Conservation (phyloP, 1,140 invertebrate genomes). For the Eubasilissa regina region DNA sequence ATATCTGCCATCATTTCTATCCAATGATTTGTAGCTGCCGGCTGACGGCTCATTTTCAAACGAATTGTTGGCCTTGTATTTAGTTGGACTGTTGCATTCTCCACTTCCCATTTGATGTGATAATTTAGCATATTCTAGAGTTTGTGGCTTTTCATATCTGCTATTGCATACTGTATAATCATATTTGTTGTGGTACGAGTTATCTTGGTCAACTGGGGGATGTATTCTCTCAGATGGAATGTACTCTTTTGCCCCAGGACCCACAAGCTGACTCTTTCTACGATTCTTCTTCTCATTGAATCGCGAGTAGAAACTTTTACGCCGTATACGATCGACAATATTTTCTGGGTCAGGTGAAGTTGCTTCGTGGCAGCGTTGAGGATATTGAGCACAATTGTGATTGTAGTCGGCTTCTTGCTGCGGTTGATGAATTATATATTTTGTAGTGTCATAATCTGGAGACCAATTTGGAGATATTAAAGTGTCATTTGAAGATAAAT, state of each 20-base stretch:
- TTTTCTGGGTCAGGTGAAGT: conserved; percentile 76
- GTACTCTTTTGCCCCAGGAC: conserved; percentile 71
- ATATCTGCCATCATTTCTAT: conserved; percentile 68
- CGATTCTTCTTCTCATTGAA: conserved; percentile 87
- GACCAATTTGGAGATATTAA: conserved; percentile 56
- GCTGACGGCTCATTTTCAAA: conserved; percentile 33
- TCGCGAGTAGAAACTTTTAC: conserved; percentile 90
- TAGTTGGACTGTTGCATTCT: conserved; percentile 46
- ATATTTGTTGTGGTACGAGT: conserved; percentile 62
- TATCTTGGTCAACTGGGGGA: conserved; percentile 62
- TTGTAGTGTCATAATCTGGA: conserved; percentile 56
- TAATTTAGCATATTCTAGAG: conserved; percentile 47
- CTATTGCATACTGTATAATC: conserved; percentile 67
- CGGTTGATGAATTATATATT: conserved; percentile 43
- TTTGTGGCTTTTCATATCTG: conserved; percentile 61
- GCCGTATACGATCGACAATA: conserved; percentile 86
- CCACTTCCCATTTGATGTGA: conserved; percentile 38
- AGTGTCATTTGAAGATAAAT: conserved; percentile 37
- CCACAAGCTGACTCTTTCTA: conserved; percentile 75
- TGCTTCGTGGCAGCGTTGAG: conserved; percentile 65
- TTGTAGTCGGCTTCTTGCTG: conserved; percentile 24
- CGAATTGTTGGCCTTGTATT: conserved; percentile 23
- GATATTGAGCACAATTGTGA: conserved; percentile 42
- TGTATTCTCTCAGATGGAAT: conserved; percentile 69
- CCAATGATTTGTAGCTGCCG: conserved; percentile 68